These are phyloP conservation scores for Acanthosepion pharaonis DNA, from an alignment of 2,888 invertebrate species.

Conservation along the genomic window DNA sequence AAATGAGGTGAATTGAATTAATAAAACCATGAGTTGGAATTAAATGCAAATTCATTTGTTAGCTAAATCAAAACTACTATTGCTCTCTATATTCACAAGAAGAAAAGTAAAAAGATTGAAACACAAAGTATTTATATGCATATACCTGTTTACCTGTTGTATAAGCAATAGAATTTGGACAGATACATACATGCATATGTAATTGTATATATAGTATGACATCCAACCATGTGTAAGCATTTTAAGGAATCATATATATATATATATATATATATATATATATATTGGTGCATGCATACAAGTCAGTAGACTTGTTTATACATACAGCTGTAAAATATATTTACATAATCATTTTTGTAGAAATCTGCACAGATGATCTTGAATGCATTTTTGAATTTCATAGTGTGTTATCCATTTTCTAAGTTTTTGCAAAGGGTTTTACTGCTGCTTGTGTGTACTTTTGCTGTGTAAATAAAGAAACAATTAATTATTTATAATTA, in stretches of 20 bases:
- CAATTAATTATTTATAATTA: no score
- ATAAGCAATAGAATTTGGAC: neutral
- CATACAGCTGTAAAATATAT: neutral
- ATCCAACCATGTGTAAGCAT: neutral
- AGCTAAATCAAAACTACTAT: neutral
- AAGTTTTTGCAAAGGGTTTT: no score
- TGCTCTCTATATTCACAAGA: neutral
- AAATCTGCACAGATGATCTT: neutral
- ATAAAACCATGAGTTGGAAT: neutral
- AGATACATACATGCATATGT: neutral
- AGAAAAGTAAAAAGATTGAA: neutral
- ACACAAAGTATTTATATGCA: neutral
- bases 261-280: conserved; percentile 33
- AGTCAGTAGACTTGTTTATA: neutral
- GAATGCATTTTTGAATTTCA: no score
- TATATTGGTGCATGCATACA: neutral
- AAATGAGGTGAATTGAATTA: neutral
- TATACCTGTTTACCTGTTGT: neutral
- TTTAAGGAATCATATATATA: neutral
- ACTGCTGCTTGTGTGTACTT: no score
- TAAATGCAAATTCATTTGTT: neutral
- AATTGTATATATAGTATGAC: no score
- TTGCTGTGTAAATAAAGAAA: no score
- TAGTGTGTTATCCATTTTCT: no score
- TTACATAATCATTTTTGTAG: neutral